Evolutionary conservation across 2,888 invertebrate genomes (phyloP).

Genomic region (Acholoe squamosa): DNA sequence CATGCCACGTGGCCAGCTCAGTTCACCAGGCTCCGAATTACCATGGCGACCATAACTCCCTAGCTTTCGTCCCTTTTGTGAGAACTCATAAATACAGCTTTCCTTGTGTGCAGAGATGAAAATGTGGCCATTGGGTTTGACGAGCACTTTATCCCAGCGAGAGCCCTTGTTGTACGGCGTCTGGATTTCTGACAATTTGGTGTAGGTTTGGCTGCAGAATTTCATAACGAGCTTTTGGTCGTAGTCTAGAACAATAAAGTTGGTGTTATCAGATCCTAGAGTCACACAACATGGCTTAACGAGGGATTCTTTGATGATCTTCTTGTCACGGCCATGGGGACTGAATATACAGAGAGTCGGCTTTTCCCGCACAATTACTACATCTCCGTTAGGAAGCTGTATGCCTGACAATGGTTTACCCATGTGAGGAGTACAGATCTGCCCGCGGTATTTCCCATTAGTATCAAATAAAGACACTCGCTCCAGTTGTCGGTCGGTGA

Average conservation of each 20-base stretch:
- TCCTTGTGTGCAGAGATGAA: constrained; percentile 64
- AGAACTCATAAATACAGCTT: constrained; percentile 67
- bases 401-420: constrained; percentile 62
- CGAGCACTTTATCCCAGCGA: constrained; percentile 66
- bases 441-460: neutral
- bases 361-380: constrained; percentile 66
- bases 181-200: constrained; percentile 44
- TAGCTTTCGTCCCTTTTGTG: constrained; percentile 56
- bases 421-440: constrained; percentile 56
- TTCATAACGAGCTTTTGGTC: constrained; percentile 59
- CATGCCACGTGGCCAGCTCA: constrained; percentile 66
- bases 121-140: constrained; percentile 64
- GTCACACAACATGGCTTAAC: constrained; percentile 64
- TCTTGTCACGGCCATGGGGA: constrained; percentile 60
- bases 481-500: constrained; percentile 66
- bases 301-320: constrained; percentile 64
- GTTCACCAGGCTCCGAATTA: constrained; percentile 65
- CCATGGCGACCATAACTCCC: constrained; percentile 65
- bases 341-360: constrained; percentile 65
- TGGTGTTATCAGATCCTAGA: constrained; percentile 1
- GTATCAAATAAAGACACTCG: constrained; percentile 41
- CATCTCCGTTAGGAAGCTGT: constrained; percentile 49
- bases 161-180: constrained; percentile 64
- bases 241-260: constrained; percentile 65
- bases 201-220: constrained; percentile 62